Conservation (phyloP, 2,113 vertebrate genomes). For the Lepisosteus oculatus region DNA sequence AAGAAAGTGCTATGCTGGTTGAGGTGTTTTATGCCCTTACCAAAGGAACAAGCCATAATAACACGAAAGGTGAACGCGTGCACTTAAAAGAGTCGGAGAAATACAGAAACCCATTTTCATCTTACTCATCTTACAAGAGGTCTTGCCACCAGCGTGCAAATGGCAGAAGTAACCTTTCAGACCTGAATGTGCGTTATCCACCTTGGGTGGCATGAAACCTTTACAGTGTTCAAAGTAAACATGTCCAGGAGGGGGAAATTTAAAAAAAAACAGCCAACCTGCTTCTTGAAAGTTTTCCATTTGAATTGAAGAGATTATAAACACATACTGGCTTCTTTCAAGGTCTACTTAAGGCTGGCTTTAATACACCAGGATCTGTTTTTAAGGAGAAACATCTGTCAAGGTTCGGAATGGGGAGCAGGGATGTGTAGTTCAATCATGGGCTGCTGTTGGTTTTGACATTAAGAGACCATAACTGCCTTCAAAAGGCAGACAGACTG, state of each 20-base stretch:
- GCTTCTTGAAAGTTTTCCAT: background rate
- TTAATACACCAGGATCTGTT: too few species aligned
- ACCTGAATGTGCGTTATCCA: too few species aligned
- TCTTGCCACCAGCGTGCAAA: background rate
- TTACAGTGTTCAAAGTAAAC: too few species aligned
- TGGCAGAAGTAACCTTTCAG: too few species aligned
- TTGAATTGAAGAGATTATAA: background rate
- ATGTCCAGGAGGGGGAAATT: too few species aligned
- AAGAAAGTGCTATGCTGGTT: slow-evolving; percentile 8
- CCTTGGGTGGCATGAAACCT: too few species aligned
- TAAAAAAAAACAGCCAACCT: background rate
- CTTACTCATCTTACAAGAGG: background rate
- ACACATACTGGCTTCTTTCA: background rate
- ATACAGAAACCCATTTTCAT: background rate
- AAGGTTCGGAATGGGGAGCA: background rate
- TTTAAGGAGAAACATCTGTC: background rate
- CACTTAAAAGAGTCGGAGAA: background rate
- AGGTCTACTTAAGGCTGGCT: too few species aligned
- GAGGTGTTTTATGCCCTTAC: slow-evolving; percentile 2
- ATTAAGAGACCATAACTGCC: background rate
- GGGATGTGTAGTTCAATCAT: slow-evolving; percentile 1
- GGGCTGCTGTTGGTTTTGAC: background rate
- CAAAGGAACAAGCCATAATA: background rate
- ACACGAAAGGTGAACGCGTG: background rate
- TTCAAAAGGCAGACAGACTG: background rate